Conservation (phyloP, 2,113 vertebrate genomes). For the Spizaetus ornatus region DNA sequence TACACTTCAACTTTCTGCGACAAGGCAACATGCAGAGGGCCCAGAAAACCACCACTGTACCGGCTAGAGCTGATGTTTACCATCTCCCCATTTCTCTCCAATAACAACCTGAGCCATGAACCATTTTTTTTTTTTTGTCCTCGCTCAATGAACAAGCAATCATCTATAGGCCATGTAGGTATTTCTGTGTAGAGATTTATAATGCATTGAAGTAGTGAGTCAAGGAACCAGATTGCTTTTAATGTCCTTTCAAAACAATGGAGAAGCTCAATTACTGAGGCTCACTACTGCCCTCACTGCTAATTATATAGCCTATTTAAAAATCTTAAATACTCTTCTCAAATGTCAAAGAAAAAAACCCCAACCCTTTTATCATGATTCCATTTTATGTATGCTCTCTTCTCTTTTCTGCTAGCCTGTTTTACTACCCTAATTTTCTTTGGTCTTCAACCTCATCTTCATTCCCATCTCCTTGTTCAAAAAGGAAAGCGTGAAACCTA, state of each 20-base stretch:
- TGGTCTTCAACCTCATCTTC: background rate
- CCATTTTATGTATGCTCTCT: background rate
- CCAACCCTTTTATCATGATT: background rate
- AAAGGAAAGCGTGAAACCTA: background rate
- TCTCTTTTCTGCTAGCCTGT: background rate
- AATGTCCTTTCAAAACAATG: background rate
- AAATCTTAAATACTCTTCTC: background rate
- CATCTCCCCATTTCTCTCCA: rapidly evolving
- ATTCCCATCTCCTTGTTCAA: background rate
- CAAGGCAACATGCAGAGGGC: rapidly evolving
- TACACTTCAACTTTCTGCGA: background rate
- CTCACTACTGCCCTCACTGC: background rate
- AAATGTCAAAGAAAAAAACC: background rate
- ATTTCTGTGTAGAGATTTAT: background rate
- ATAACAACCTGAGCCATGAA: background rate
- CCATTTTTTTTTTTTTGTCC: background rate
- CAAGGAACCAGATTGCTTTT: background rate
- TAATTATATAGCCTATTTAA: background rate
- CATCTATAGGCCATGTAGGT: background rate
- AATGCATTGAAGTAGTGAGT: background rate
- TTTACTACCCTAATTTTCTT: background rate
- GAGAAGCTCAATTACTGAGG: background rate
- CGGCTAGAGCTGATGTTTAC: background rate
- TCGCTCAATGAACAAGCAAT: background rate
- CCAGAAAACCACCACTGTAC: background rate